phyloP scores from a whole-genome alignment of 1,140 invertebrate genomes.

The Zaprionus vittiger region DNA sequence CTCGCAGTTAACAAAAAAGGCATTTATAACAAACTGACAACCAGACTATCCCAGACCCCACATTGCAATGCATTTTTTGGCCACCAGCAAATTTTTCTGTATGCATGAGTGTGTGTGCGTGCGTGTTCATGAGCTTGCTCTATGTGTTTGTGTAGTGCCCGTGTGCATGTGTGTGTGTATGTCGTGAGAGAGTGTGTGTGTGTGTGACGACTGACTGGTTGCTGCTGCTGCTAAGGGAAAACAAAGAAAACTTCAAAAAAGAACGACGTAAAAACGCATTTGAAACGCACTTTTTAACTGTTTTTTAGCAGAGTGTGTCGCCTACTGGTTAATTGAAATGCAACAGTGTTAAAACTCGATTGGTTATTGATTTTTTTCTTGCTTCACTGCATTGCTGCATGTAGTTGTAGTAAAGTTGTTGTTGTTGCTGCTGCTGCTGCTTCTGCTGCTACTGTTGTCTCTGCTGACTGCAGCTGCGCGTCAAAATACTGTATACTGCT shows the following conservation, averaged over 20 bases:
- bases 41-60: slow-evolving; percentile 34
- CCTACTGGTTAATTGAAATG: slow-evolving; percentile 18
- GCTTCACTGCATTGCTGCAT: slow-evolving; percentile 60
- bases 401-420: slow-evolving; percentile 61
- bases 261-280: slow-evolving; percentile 73
- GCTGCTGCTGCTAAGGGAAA: slow-evolving; percentile 61
- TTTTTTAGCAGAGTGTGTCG: slow-evolving; percentile 28
- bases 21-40: slow-evolving; percentile 49
- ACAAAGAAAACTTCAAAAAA: slow-evolving; percentile 82
- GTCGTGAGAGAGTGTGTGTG: slow-evolving; percentile 20
- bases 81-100: slow-evolving; percentile 52
- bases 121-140: slow-evolving; percentile 9
- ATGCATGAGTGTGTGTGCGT: slow-evolving; percentile 52
- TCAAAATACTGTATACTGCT: slow-evolving; percentile 67
- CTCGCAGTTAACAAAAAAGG: slow-evolving; percentile 40
- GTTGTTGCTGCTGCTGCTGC: slow-evolving; percentile 49
- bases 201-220: slow-evolving; percentile 70
- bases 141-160: slow-evolving; percentile 37
- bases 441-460: slow-evolving; percentile 23
- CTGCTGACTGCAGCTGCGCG: slow-evolving; percentile 64
- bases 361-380: slow-evolving; percentile 71
- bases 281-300: slow-evolving; percentile 54
- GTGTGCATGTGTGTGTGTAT: slow-evolving; percentile 36
- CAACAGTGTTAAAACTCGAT: slow-evolving; percentile 48
- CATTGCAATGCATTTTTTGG: slow-evolving; percentile 50